Conservation (phyloP, 1,140 invertebrate genomes). For the Orius insidiosus region DNA sequence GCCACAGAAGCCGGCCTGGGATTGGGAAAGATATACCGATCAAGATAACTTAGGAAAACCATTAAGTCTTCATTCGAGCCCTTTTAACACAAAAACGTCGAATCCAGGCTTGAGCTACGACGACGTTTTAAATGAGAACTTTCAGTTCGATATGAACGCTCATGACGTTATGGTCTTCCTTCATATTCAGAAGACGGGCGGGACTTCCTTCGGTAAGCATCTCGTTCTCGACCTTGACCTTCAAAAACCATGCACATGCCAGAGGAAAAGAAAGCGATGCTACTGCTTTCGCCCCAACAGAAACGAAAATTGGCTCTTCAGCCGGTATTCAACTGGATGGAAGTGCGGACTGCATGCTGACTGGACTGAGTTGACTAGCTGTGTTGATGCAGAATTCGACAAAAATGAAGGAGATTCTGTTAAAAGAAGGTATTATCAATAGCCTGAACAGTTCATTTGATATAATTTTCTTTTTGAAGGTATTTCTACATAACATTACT, state of each 20-base stretch:
- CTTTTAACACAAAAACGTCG: slow-evolving; percentile 28
- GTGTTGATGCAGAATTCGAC: slow-evolving; percentile 73
- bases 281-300: slow-evolving; percentile 81
- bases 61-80: slow-evolving; percentile 27
- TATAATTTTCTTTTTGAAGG: too few species aligned
- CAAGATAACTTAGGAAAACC: slow-evolving; percentile 38
- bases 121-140: slow-evolving; percentile 68
- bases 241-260: slow-evolving; percentile 72
- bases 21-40: slow-evolving; percentile 24
- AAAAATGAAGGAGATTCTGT: slow-evolving; percentile 63
- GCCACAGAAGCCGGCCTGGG: slow-evolving; percentile 25
- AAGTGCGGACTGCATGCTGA: slow-evolving; percentile 96
- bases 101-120: slow-evolving; percentile 43
- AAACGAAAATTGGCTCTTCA: slow-evolving; percentile 92
- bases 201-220: slow-evolving; percentile 88
- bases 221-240: slow-evolving; percentile 84
- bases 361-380: slow-evolving; percentile 88
- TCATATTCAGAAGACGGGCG: slow-evolving; percentile 91
- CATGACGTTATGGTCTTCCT: slow-evolving; percentile 96
- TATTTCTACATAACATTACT: slow-evolving; percentile 96
- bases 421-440: slow-evolving; percentile 54
- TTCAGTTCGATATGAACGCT: slow-evolving; percentile 72
- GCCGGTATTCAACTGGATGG: slow-evolving; percentile 96
- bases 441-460: too few species aligned
- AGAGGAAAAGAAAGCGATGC: slow-evolving; percentile 68